These are phyloP conservation scores for Rhyzopertha dominica DNA, from an alignment of 1,140 invertebrate species.

Conservation along the genomic window DNA sequence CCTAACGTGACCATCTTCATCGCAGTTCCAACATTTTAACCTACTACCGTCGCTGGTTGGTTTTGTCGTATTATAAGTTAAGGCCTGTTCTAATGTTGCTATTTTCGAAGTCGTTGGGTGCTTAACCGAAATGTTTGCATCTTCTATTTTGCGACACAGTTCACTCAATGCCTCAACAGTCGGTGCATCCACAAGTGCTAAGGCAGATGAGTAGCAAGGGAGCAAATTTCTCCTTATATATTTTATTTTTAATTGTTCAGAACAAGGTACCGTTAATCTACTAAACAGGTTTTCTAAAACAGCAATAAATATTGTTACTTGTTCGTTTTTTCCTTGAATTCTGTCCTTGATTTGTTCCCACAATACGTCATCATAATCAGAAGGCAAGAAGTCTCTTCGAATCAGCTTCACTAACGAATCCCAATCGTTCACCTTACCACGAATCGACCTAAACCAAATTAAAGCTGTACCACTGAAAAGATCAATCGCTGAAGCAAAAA, in stretches of 20 bases:
- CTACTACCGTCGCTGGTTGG: too few species aligned
- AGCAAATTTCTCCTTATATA: slow-evolving; percentile 32
- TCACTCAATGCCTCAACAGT: slow-evolving; percentile 1
- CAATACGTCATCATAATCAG: slow-evolving; percentile 32
- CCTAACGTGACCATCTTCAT: too few species aligned
- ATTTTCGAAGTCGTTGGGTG: too few species aligned
- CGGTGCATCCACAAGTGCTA: slow-evolving; percentile 6
- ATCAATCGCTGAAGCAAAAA: slow-evolving; percentile 23
- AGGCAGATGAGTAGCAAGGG: slow-evolving; percentile 21
- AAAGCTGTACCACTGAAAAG: slow-evolving; percentile 33
- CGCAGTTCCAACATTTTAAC: too few species aligned
- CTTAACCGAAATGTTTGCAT: too few species aligned
- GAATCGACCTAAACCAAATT: slow-evolving; percentile 31
- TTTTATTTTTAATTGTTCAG: slow-evolving; percentile 29
- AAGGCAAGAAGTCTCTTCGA: slow-evolving; percentile 19
- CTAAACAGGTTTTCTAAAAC: slow-evolving; percentile 38
- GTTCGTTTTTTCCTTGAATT: slow-evolving; percentile 33
- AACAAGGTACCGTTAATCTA: slow-evolving; percentile 22
- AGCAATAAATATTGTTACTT: slow-evolving; percentile 29
- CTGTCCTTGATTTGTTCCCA: slow-evolving; percentile 33
- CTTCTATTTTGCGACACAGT: slow-evolving; percentile 7
- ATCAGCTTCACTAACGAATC: slow-evolving; percentile 1
- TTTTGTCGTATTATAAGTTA: too few species aligned
- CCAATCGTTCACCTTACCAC: slow-evolving; percentile 15
- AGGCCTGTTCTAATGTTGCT: too few species aligned